Evolutionary conservation across 2,888 invertebrate genomes (phyloP).

Genomic region (Stegana nigrithorax): DNA sequence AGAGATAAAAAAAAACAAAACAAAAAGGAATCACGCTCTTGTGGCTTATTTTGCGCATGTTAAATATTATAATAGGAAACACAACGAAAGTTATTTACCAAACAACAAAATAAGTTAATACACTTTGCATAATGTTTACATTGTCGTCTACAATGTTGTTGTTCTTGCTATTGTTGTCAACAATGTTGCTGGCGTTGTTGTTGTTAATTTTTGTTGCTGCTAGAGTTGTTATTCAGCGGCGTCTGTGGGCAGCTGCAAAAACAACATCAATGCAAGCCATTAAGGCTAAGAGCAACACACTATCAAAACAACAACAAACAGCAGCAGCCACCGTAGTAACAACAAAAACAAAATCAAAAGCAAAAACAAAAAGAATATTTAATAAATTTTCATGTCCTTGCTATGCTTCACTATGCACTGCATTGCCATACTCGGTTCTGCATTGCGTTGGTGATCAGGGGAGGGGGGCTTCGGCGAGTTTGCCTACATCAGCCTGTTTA

Average conservation of each 20-base stretch:
- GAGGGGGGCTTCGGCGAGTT: no score
- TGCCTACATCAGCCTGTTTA: no score
- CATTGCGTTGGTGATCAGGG: no score
- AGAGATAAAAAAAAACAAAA: neutral
- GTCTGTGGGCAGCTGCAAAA: conserved; percentile 7
- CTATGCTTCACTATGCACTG: neutral
- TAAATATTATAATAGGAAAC: conserved; percentile 4
- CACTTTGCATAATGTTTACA: conserved; percentile 33
- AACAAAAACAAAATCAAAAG: conserved; percentile 15
- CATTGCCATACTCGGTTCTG: neutral
- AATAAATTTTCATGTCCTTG: conserved; percentile 4
- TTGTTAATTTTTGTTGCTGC: no score
- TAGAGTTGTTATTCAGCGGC: no score
- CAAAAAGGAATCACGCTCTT: neutral
- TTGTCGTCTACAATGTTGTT: neutral
- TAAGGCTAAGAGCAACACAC: conserved; percentile 11
- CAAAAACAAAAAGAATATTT: conserved; percentile 4
- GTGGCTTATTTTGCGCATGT: neutral
- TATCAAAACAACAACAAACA: conserved; percentile 8
- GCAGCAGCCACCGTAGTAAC: neutral
- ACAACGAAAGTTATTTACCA: conserved; percentile 9
- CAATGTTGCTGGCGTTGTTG: neutral
- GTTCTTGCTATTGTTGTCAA: no score
- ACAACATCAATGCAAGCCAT: neutral
- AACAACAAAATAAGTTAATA: conserved; percentile 39